Base-by-base conservation (phyloP, 2,888 invertebrate species). In the Cerceris rybyensis region DNA sequence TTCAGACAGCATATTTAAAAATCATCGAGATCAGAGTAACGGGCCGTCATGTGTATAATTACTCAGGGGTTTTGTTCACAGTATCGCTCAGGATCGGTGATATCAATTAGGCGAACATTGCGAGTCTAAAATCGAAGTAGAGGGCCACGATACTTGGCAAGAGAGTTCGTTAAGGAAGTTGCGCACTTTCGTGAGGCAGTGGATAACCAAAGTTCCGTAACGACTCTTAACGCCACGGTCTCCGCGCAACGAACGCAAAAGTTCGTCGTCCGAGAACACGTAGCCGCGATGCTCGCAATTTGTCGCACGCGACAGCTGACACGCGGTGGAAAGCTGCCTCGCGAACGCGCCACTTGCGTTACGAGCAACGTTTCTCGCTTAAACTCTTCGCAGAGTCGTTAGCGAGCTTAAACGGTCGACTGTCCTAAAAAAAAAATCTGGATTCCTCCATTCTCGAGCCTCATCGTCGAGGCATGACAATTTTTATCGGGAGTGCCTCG, bases 81-180 rank as follows among this genome's bases (percentile, higher is more conserved):
- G 28, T 28, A 28, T 28, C 28, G 28, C 28, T 28, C 11, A 55
- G 60, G 75, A 65, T 69, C 64, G 63, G 68, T 28, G 74, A 78
- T 59, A 28, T 58, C 75, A 68, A 78, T 78, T 78, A 78, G 67
- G 67, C 59, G 59, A 77, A 81, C 70, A 65, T 58, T 49, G 78
- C 79, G 75, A 80, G 75, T 75, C 72, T 75, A 79, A 81, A 81
- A 85, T 84, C 82, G 78, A 82, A 78, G 82, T 61, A 70, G 85
- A 58, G 75, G 78, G 84, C 78, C 73, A 60, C 59, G 61, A 60
- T 84, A 85, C 78, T 85, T 85, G 80, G 84, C 84, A 82, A 52
- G 68, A 75, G 74, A 81, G 86, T 86, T 86, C 84, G 86, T 86
- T 86, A 86, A 81, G 77, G 71, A 78, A 86, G 84, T 86, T 86